phyloP scores from a whole-genome alignment of 1,140 invertebrate genomes.

The Drosophila dunni region DNA sequence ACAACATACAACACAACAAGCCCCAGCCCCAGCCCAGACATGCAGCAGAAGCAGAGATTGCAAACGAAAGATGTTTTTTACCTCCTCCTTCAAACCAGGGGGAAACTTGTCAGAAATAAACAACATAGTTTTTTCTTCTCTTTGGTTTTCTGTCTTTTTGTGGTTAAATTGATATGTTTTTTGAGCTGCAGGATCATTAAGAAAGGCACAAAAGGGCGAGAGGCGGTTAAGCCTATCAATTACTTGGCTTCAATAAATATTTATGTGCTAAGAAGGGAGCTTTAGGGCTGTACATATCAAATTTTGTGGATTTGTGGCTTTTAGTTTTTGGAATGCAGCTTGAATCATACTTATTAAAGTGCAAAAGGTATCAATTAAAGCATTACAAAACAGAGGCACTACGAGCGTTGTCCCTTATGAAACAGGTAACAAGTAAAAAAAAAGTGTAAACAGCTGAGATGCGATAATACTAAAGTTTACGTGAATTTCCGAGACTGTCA shows the following conservation, averaged over 20 bases:
- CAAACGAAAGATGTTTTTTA: conserved; percentile 38
- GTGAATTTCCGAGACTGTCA: conserved; percentile 8
- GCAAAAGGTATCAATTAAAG: conserved; percentile 23
- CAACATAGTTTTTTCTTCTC: conserved; percentile 18
- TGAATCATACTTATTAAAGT: conserved; percentile 12
- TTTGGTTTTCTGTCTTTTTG: conserved; percentile 11
- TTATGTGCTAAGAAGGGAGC: background rate
- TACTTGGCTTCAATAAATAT: conserved; percentile 5
- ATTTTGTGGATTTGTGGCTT: conserved; percentile 13
- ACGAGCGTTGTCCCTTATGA: background rate
- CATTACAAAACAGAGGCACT: background rate
- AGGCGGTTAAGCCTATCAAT: conserved; percentile 1
- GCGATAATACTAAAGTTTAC: conserved; percentile 22
- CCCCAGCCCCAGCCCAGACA: conserved; percentile 18
- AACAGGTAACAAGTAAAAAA: conserved; percentile 1
- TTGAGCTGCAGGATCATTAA: conserved; percentile 15
- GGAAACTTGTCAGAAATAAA: conserved; percentile 46
- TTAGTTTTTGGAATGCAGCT: conserved; percentile 2
- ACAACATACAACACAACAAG: conserved; percentile 16
- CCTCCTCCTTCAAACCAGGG: background rate
- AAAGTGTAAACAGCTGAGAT: conserved; percentile 23
- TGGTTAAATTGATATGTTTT: conserved; percentile 48
- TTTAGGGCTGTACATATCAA: background rate
- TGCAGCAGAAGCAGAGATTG: conserved; percentile 35
- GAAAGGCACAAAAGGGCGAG: background rate